Evolutionary conservation across 2,797 vertebrate species (phyloP), one percentile per base, ranked within the genome.

Genomic region (Halcyon leucocephala): DNA sequence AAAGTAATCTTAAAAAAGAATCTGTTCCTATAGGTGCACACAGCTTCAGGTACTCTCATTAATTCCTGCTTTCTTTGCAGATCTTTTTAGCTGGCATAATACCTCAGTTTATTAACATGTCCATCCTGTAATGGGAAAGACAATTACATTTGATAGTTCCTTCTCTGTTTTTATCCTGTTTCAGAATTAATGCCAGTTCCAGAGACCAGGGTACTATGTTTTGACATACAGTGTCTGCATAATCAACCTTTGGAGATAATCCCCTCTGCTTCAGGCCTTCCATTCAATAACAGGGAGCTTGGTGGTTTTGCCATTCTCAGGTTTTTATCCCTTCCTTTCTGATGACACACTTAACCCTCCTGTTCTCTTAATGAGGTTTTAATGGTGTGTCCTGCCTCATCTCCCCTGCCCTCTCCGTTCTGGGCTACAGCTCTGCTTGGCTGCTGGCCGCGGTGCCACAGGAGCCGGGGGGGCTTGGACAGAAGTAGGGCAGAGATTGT

Each of bases 101-200:
- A 33, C 42, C 20, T 82, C 35, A 3, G 17, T 73, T 58, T 76
- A 26, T 77, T 62, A 52, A 41, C 22, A 9, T 14, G 21, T 33
- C 37, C 18, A 26, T 55, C 54, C 77, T 20, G 33, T 24, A 58
- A 66, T 44, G n/a, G 33, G 29, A 93, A 60, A 72, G 57, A 51
- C 52, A 87, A 12, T 85, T 85, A 37, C 33, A 37, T 66, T 48
- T 31, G 15, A 31, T 65, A 66, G 74, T 61, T 76, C 22, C 42
- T 82, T 70, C 69, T 93, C 67, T 79, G 46, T 82, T 97, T 96
- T 91, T 96, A 92, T 92, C 85, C 88, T 92, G 60, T 95, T 97
- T 86, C 81, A 72, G 66, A 82, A 90, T 82, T 96, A 94, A 96
- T 95, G 89, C 81, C 39, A 58, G 39, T 90, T 82, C 74, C 78